Conservation (phyloP, 2,113 vertebrate species). For the Sarotherodon lohbergeri region DNA sequence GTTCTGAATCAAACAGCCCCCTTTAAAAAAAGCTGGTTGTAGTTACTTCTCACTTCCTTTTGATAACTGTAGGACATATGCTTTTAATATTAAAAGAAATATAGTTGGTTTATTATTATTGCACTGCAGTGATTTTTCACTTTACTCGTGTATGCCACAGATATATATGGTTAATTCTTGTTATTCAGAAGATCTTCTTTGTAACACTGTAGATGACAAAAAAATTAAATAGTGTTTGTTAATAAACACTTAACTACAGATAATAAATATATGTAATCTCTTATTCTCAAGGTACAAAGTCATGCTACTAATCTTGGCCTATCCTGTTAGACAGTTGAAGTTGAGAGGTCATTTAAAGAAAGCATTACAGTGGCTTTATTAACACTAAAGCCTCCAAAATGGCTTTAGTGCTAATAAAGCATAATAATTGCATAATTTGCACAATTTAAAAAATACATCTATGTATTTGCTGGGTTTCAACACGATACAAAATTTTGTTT, state of each 20-base stretch:
- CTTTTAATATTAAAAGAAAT: neutral
- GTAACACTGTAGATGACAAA: neutral
- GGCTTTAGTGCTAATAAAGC: neutral
- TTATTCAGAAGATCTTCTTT: neutral
- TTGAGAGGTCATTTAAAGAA: neutral
- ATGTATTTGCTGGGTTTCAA: neutral
- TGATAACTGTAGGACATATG: neutral
- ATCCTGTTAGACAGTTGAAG: neutral
- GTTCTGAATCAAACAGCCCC: neutral
- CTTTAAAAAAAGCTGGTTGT: neutral
- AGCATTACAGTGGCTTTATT: neutral
- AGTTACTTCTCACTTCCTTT: neutral
- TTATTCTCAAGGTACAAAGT: neutral
- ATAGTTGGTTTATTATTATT: neutral
- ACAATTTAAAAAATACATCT: neutral
- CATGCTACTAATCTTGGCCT: neutral
- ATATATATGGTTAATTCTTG: neutral
- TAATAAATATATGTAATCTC: neutral
- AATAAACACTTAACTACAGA: neutral
- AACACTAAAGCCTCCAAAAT: neutral
- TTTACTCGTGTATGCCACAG: neutral
- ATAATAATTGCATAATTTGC: neutral
- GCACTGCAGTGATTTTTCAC: neutral
- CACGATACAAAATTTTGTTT: fast-evolving
- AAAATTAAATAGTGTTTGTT: neutral